phyloP scores from a whole-genome alignment of 1,140 invertebrate genomes.

The Dendroctonus ponderosae region DNA sequence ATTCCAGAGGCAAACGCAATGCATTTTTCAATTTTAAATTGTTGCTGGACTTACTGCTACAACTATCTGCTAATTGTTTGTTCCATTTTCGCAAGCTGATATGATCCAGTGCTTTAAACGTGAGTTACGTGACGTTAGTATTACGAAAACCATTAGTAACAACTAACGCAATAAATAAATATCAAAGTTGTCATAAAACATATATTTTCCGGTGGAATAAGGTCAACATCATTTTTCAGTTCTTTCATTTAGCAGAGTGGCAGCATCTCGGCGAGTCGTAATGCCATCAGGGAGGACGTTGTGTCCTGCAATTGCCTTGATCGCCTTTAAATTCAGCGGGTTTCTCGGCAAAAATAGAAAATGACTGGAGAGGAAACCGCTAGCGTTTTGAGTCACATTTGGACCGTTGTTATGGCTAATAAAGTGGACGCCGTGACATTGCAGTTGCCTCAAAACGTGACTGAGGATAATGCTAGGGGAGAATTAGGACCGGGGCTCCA shows the following conservation, averaged over 20 bases:
- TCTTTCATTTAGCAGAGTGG: constrained; percentile 11
- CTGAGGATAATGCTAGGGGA: constrained; percentile 26
- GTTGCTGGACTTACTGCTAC: not conserved
- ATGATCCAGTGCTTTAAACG: not conserved
- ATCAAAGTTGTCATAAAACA: not conserved
- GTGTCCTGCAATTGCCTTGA: constrained; percentile 22
- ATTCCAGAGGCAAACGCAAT: not conserved
- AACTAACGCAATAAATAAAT: not conserved
- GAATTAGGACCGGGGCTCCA: constrained; percentile 6
- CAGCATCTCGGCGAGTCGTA: constrained; percentile 6
- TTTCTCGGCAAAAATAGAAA: constrained; percentile 26
- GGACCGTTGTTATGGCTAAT: constrained; percentile 45
- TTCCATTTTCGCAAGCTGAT: not conserved
- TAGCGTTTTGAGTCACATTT: constrained; percentile 32
- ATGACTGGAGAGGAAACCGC: constrained; percentile 23
- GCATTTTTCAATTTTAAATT: not conserved
- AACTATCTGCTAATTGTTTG: not conserved
- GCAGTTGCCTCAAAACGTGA: constrained; percentile 45
- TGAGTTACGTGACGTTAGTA: not conserved
- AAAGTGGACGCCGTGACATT: constrained; percentile 44
- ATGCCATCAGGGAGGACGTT: constrained; percentile 19
- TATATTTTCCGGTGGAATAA: not conserved
- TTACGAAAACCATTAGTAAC: not conserved
- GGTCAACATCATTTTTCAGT: constrained; percentile 12
- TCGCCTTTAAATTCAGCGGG: constrained; percentile 26